Conservation (phyloP, 2,113 vertebrate genomes). For the Hippocampus guttulatus region DNA sequence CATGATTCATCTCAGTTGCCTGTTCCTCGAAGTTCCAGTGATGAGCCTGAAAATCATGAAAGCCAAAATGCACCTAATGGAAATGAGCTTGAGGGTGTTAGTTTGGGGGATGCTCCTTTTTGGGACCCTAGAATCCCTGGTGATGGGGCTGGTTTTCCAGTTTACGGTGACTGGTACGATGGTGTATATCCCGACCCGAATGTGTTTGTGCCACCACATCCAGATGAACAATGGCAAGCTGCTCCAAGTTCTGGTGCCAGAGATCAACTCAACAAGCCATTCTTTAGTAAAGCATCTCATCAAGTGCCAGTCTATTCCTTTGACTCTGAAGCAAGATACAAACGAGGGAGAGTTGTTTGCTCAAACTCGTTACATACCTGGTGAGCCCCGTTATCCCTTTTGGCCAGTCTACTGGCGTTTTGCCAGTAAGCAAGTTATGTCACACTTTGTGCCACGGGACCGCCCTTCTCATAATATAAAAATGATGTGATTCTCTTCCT, state of each 20-base stretch:
- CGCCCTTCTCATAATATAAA: too few species aligned
- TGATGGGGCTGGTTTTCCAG: neutral
- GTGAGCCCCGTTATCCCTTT: neutral
- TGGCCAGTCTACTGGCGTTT: neutral
- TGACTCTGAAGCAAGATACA: conserved; percentile 31
- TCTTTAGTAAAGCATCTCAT: conserved; percentile 28
- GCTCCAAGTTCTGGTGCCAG: neutral
- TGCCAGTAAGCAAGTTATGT: too few species aligned
- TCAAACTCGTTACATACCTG: conserved; percentile 24
- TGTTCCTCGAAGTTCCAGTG: neutral
- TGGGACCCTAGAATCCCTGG: neutral
- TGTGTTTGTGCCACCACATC: neutral
- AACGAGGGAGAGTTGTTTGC: conserved; percentile 10
- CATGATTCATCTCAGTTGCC: neutral
- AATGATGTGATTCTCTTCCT: too few species aligned
- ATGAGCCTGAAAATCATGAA: neutral
- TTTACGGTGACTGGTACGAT: neutral
- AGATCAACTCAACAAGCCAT: neutral
- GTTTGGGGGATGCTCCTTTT: neutral
- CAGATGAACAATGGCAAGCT: neutral
- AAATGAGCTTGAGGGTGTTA: neutral
- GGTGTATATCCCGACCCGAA: neutral
- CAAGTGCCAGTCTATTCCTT: conserved; percentile 23
- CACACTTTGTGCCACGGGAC: too few species aligned
- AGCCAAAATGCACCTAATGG: neutral